Evolutionary conservation across 2,888 invertebrate genomes (phyloP), one percentile per base, ranked within the genome.

Genomic region (Cordylochernes scorpioides): DNA sequence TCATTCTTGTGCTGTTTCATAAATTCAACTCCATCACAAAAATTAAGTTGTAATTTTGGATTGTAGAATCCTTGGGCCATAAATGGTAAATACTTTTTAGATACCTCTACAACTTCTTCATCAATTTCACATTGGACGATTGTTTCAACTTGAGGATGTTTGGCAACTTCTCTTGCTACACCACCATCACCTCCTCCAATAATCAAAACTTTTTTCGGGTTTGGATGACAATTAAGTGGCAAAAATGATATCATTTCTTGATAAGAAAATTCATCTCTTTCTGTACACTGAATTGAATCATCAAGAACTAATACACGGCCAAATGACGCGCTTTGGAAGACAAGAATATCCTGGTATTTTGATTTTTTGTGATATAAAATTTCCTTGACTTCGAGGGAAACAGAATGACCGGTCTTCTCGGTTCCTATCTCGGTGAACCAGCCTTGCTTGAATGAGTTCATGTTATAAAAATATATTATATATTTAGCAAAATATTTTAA

Each of bases 131-230:
- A 86, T 64, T 78, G 64, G 29, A 72, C 67, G 33, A 91, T 71
- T 45, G 65, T 59, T 46, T 82, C 68, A 1, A 97, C 88, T 33
- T 60, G 53, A 0, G 84, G 78, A 55, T 91, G 86, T 52, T 94
- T 94, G 2, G 71, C 64, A 0, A 88, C 78, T 53, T 97, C 97
- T 7, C 94, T 64, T 0, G 84, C 80, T 4, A 91, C 88, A 2
- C 94, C 97, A 0, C 94, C 97, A 54, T 97, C 94, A 0, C 94
- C 97, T 0, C 94, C 97, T 1, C 97, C 94, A 13, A 97, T 80
- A 40, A 94, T 82, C 17, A 94, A 59, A 3, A 84, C 91, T 43
- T 70, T 73, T 49, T 73, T 67, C 1, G 97, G 97, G 45, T 71
- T 67, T 4, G 73, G 69, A 55, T 97, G 97, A 41, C 70, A 68